Base-by-base conservation (phyloP, 2,113 vertebrate species). In the Lonchura striata region DNA sequence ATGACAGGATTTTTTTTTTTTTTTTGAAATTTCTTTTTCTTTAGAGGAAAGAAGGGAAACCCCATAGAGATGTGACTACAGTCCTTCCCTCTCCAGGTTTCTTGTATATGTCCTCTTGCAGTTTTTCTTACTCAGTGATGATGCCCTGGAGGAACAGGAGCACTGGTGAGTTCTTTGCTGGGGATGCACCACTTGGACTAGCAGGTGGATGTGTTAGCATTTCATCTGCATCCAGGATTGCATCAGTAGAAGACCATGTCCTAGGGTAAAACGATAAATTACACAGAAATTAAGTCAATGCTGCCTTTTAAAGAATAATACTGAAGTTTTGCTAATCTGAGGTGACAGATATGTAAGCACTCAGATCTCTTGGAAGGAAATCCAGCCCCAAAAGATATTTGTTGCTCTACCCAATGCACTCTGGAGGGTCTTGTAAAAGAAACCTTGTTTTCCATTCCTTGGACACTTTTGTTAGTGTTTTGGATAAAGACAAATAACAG, bases 261-360 rank as follows among this genome's bases (percentile, higher is more conserved):
- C 49, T 56, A 52, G 10, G 8, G 7, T 86, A 49, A 76, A 90
- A 69, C 21, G 15, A 52, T 72, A 41, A 82, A 91, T 50, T 61
- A 23, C 10, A 69, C 24, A 80, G 33, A 66, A 78, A 46, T 78
- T 1, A 66, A 81, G 6, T 11, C 61, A 82, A 30, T 9, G 7
- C 4, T 63, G 33, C 18, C 21, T 14, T 60, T 72, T 28, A 27
- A 69, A 88, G 24, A 92, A 54, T 50, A 50, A 82, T 28, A 56
- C 14, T 50, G 33, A 82, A 66, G 6, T 70, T 57, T 57, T 74
- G 22, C 33, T 70, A 35, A 70, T 46, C 23, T 6, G 10, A n/a
- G 11, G 15, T 76, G 44, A 47, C 0, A 2, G 33, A 47, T 19
- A 22, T 0, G 0, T 35, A 35, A 35, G 8, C 30, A 33, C 1